Evolutionary conservation across 2,888 invertebrate species (phyloP), one percentile per base, ranked within the genome.

Genomic region (Escarpia spicata): DNA sequence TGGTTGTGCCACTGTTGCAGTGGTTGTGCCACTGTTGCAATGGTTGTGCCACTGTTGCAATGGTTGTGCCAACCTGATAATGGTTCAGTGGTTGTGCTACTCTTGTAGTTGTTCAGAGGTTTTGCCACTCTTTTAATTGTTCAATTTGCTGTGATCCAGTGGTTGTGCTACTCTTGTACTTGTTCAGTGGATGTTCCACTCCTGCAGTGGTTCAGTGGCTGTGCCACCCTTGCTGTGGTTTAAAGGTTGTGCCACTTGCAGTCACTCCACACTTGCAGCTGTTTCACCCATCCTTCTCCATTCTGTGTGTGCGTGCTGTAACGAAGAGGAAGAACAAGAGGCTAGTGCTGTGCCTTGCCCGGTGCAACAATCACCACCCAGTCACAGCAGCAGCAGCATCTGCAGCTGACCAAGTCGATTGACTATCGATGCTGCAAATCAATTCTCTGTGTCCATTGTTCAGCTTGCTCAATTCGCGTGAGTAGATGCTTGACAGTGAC

Each of bases 341-440:
- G 52, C 75, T 26, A 26, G 75, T 26, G 75, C 75, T 75, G n/a
- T 26, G 6, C 75, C 26, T 75, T 19, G 75, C 75, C 6, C 19
- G 19, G 26, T 26, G 2, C n/a, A 75, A n/a, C 75, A 75, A 75
- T 75, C 75, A 26, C 75, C 3, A 3, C 26, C 75, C 19, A 52
- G 52, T 52, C 52, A 15, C 52, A 75, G 26, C 75, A 75, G 75
- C 75, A 75, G 75, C n/a, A 6, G 75, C 75, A 26, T 3, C n/a
- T 19, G 75, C 75, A 75, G 75, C 75, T 75, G 75, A n/a, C 6
- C 26, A 75, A 26, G 75, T 75, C 75, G 52, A 26, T 75, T 75
- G 75, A 75, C 75, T 75, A 75, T 75, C 75, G n/a, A 75, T 75
- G 75, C 75, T 75, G 75, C 26, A 75, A 75, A 75, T 75, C 75